phyloP scores from a whole-genome alignment of 2,797 vertebrate species.

The Cuculus canorus region DNA sequence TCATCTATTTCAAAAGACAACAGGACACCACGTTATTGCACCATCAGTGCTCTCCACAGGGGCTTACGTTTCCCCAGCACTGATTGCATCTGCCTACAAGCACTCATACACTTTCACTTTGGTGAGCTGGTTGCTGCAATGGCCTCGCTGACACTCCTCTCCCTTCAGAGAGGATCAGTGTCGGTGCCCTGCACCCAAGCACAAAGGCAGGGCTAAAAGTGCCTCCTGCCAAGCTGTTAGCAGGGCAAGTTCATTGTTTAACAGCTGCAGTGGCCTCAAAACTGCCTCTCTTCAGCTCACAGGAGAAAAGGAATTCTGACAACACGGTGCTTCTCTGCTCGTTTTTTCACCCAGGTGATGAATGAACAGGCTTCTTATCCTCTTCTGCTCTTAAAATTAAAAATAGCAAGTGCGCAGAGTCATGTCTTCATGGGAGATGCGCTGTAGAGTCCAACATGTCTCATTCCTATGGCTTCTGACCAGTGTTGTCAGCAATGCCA shows the following conservation, averaged over 20 bases:
- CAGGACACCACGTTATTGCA: background rate
- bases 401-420: background rate
- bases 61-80: background rate
- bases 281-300: background rate
- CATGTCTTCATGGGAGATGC: background rate
- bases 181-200: background rate
- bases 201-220: background rate
- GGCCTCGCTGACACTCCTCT: background rate
- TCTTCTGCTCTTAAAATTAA: background rate
- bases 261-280: background rate
- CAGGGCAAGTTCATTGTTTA: background rate
- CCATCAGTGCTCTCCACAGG: background rate
- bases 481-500: background rate
- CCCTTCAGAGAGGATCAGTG: background rate
- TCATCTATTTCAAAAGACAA: background rate
- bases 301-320: background rate
- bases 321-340: background rate
- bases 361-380: background rate
- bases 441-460: background rate
- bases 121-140: background rate
- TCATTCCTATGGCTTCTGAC: background rate
- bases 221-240: background rate
- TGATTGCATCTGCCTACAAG: accelerated
- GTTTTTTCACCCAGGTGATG: background rate
- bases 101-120: background rate